These are phyloP conservation scores for Rugalucina vietnamica DNA, from an alignment of 2,888 invertebrate species.

Conservation along the genomic window DNA sequence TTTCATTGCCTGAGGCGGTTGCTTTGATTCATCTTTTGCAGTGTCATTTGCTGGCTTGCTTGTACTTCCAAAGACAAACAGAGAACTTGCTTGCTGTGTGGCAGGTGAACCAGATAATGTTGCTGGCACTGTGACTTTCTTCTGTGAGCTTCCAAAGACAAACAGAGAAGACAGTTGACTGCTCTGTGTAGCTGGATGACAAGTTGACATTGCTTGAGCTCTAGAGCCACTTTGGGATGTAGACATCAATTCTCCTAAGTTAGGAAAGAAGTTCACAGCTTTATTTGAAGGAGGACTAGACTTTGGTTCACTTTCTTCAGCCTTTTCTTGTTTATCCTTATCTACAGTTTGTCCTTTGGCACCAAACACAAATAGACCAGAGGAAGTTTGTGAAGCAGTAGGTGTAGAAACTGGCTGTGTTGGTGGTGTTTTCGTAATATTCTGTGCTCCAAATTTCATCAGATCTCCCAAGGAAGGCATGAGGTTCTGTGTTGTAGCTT, in stretches of 20 bases:
- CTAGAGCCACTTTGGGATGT: not conserved
- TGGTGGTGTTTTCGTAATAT: too few relatives aligned
- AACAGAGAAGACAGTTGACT: too few relatives aligned
- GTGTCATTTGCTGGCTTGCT: too few relatives aligned
- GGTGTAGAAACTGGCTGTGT: not conserved
- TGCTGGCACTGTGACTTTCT: constrained; percentile 24
- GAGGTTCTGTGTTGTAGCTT: too few relatives aligned
- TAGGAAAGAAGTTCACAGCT: not conserved
- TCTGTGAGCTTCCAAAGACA: too few relatives aligned
- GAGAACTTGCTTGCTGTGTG: too few relatives aligned
- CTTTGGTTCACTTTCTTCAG: not conserved
- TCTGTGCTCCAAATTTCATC: not conserved
- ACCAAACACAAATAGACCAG: not conserved
- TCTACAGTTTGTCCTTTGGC: not conserved
- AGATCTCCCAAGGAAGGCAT: not conserved
- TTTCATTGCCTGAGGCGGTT: not conserved
- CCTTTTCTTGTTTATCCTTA: too few relatives aligned
- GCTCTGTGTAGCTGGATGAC: too few relatives aligned
- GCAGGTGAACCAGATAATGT: not conserved
- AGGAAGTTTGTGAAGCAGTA: not conserved
- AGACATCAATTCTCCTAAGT: not conserved
- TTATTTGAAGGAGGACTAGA: not conserved
- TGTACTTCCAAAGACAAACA: not conserved
- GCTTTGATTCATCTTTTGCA: too few relatives aligned
- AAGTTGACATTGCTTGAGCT: not conserved